Conservation (phyloP, 2,113 vertebrate species). For the Herpailurus yagouaroundi region DNA sequence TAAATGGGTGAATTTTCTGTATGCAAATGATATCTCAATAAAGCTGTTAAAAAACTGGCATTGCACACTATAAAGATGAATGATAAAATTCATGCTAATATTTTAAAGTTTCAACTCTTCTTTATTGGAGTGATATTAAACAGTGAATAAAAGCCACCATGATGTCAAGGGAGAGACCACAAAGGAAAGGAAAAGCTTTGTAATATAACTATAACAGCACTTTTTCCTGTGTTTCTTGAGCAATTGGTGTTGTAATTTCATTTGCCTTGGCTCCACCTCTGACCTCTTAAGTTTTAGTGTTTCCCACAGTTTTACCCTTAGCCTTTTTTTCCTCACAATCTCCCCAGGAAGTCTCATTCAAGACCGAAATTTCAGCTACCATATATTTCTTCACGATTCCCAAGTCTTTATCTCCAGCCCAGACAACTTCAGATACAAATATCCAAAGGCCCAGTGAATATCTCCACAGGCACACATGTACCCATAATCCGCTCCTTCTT, state of each 20-base stretch:
- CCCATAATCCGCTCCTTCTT: neutral
- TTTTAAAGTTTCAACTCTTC: constrained; percentile 30
- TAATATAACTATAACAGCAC: neutral
- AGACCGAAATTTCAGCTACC: neutral
- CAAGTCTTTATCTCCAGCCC: neutral
- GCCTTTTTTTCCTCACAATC: neutral
- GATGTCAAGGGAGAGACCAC: neutral
- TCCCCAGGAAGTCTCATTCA: neutral
- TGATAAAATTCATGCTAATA: constrained; percentile 12
- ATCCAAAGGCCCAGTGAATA: neutral
- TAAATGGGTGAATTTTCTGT: constrained; percentile 17
- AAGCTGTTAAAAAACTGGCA: neutral
- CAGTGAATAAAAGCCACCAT: neutral
- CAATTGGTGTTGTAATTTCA: neutral
- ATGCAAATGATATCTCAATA: constrained; percentile 32
- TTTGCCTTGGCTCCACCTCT: neutral
- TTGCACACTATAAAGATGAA: constrained; percentile 22
- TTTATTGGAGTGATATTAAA: constrained; percentile 25
- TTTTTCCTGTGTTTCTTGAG: constrained; percentile 34
- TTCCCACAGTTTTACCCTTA: neutral
- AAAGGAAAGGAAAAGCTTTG: neutral
- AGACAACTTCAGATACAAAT: constrained; percentile 11
- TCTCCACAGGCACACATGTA: neutral
- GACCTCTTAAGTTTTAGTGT: constrained; percentile 6
- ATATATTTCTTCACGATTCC: neutral